These are phyloP conservation scores for Corynorhinus townsendii DNA, from an alignment of 2,113 vertebrate genomes.

Conservation along the genomic window DNA sequence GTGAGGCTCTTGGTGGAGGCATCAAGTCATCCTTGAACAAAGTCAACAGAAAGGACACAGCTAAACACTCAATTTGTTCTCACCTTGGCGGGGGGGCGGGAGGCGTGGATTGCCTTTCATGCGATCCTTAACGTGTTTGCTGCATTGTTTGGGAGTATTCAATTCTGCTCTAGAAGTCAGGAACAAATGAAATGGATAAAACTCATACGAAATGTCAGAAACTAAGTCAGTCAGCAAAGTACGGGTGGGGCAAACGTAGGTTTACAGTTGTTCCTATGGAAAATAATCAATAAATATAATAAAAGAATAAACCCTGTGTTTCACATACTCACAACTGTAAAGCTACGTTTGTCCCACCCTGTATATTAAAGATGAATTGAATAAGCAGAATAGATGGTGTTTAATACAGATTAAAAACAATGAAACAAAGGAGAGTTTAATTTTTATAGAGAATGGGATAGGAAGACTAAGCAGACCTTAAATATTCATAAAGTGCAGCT, in stretches of 20 bases:
- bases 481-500: background rate
- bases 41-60: background rate
- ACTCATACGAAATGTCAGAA: background rate
- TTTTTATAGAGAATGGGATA: background rate
- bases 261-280: background rate
- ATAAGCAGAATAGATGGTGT: background rate
- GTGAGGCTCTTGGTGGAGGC: background rate
- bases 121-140: background rate
- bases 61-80: background rate
- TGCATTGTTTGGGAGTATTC: background rate
- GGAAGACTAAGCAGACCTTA: background rate
- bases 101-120: background rate
- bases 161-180: background rate
- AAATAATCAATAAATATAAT: background rate
- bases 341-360: background rate
- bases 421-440: background rate
- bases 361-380: background rate
- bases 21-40: background rate
- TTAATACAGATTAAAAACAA: background rate
- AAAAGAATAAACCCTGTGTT: background rate
- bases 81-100: background rate
- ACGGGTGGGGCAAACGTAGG: background rate
- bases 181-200: background rate
- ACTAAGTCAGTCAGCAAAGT: background rate
- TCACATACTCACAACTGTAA: background rate